A percentile compares a stretch with the other conserved stretches of the same genome.
Conservation (phyloP, 2,797 vertebrate species). For the Chanos chanos region DNA sequence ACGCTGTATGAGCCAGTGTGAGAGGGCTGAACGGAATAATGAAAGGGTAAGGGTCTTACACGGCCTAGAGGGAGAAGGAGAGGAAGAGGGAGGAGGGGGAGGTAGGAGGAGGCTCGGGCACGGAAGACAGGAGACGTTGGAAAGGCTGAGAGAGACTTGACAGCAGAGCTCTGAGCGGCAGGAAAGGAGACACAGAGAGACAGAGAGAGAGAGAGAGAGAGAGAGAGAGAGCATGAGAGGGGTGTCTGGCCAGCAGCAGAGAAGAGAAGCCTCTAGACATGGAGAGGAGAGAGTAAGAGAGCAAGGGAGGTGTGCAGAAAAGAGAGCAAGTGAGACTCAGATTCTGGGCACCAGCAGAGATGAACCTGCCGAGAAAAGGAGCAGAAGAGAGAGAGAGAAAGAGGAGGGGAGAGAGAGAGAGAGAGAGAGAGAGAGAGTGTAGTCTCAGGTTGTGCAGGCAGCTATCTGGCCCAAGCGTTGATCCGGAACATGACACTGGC, state of each 20-base stretch:
- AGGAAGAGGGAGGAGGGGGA: slow-evolving; percentile 6
- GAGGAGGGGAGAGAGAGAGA: neutral
- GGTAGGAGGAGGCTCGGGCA: too few relatives aligned
- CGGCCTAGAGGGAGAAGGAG: slow-evolving; percentile 29
- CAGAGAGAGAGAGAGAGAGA: neutral
- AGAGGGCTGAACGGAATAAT: slow-evolving; percentile 29
- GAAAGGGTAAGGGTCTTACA: slow-evolving; percentile 42
- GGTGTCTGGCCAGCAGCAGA: neutral
- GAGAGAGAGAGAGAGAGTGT: neutral
- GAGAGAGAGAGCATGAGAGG: neutral
- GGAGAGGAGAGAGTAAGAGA: neutral
- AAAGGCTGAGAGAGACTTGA: slow-evolving; percentile 39
- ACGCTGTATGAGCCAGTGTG: slow-evolving; percentile 32
- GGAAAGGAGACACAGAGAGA: neutral
- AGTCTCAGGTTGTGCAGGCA: slow-evolving; percentile 53
- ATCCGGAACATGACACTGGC: slow-evolving; percentile 72
- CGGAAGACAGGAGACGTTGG: neutral
- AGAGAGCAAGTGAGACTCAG: neutral
- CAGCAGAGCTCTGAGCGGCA: too few relatives aligned
- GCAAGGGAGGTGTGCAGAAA: neutral
- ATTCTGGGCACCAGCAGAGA: too few relatives aligned
- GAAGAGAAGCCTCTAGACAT: neutral
- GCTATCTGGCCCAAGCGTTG: slow-evolving; percentile 71
- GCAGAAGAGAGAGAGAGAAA: neutral
- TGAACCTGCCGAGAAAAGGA: too few relatives aligned